Conservation (phyloP, 2,888 invertebrate genomes). For the Petrophora chlorosata region DNA sequence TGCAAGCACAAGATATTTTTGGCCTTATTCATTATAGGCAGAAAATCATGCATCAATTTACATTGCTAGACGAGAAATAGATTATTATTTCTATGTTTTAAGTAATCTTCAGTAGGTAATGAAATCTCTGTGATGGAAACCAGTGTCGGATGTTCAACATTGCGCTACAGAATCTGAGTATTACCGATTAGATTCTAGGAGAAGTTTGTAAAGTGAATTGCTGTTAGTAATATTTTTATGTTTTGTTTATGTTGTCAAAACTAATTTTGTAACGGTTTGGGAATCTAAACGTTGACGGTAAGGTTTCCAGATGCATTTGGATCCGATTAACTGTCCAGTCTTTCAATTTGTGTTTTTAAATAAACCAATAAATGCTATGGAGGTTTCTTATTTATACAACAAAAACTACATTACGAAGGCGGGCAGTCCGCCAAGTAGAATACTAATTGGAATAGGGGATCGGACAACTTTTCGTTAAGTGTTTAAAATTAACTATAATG, state of each 20-base stretch:
- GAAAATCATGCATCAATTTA: slow-evolving; percentile 73
- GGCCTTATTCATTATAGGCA: slow-evolving; percentile 68
- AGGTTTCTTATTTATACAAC: slow-evolving; percentile 19
- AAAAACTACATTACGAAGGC: too few relatives aligned
- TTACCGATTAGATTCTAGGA: slow-evolving; percentile 76
- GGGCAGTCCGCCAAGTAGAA: too few relatives aligned
- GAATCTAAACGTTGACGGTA: slow-evolving; percentile 60
- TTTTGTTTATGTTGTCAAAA: slow-evolving; percentile 80
- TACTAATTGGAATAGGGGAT: too few relatives aligned
- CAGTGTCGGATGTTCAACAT: slow-evolving; percentile 72
- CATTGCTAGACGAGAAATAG: slow-evolving; percentile 72
- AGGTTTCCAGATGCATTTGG: slow-evolving; percentile 72
- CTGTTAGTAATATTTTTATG: slow-evolving; percentile 80
- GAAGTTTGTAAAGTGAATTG: slow-evolving; percentile 71
- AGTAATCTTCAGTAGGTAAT: slow-evolving; percentile 73
- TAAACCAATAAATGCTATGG: slow-evolving; percentile 73
- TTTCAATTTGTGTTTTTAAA: slow-evolving; percentile 81
- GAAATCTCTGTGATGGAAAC: slow-evolving; percentile 80
- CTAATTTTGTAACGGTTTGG: slow-evolving; percentile 77
- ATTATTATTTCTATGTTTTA: slow-evolving; percentile 71
- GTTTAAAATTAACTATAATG: too few relatives aligned
- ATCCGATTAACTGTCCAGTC: slow-evolving; percentile 75
- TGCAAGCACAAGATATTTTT: slow-evolving; percentile 67
- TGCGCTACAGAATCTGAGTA: slow-evolving; percentile 76
- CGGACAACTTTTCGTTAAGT: too few relatives aligned